A percentile compares a stretch with the other conserved stretches of the same genome.
Conservation (phyloP, 2,113 vertebrate genomes). For the Epinephelus moara region DNA sequence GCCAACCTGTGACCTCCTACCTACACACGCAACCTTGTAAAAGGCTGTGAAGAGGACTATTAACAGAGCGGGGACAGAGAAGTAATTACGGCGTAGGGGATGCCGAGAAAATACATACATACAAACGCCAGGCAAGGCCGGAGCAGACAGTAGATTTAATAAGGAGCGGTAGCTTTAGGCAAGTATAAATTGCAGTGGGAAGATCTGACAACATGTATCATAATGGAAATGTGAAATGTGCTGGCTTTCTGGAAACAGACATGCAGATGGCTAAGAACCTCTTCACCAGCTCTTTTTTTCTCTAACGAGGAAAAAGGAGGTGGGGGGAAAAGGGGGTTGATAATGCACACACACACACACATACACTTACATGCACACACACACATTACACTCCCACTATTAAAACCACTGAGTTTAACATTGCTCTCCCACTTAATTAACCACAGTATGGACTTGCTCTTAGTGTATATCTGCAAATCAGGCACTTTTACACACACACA, state of each 20-base stretch:
- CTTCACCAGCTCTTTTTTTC: conserved; percentile 68
- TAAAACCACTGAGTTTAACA: conserved; percentile 81
- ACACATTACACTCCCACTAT: conserved; percentile 56
- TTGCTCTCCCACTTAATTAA: conserved; percentile 84
- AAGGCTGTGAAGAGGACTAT: conserved; percentile 49
- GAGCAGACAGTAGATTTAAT: conserved; percentile 72
- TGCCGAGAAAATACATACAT: conserved; percentile 46
- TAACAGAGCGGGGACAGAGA: conserved; percentile 47
- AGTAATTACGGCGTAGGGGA: conserved; percentile 58
- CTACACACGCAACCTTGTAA: conserved; percentile 59
- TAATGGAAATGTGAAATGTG: conserved; percentile 78
- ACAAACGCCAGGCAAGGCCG: conserved; percentile 40
- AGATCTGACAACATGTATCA: conserved; percentile 81
- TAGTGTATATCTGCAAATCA: conserved; percentile 80
- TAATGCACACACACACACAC: conserved; percentile 53
- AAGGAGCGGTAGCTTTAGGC: conserved; percentile 75
- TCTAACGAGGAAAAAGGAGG: conserved; percentile 65
- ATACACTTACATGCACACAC: conserved; percentile 24
- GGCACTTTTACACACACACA: conserved; percentile 71
- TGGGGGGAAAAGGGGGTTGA: conserved; percentile 31
- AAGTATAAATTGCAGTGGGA: conserved; percentile 74
- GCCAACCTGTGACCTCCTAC: conserved; percentile 77
- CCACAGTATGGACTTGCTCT: conserved; percentile 75
- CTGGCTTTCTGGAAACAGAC: conserved; percentile 75
- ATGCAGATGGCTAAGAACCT: conserved; percentile 73